Base-by-base conservation (phyloP, 1,140 invertebrate species). In the Trichoplusia ni region DNA sequence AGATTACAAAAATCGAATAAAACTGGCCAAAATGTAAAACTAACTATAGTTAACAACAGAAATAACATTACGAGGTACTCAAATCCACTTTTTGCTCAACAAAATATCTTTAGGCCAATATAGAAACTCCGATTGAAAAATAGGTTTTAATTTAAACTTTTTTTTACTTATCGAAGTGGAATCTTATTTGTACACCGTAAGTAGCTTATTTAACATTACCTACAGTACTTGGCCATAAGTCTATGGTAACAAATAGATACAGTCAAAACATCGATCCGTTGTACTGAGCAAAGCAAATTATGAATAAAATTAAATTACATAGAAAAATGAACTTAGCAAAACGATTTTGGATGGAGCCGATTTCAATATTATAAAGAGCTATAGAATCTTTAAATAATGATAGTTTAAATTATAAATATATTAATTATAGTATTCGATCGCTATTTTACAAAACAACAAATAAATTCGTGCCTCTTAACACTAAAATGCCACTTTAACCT, bases 381-480 rank as follows among this genome's bases (percentile, higher is more conserved):
- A 67, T 60, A 73, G 40, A 62, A 64, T 49, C 13, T 21, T 21
- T 64, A 77, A 73, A 79, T 69, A 73, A 75, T 73, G 65, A 58
- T 67, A 74, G 6, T 60, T 77, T 77, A 47, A 75, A 79, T 77
- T 65, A 81, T 73, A 82, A 81, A 85, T 87, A 89, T 81, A 84
- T 84, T 84, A 86, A 65, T 79, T 71, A 82, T 77, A 25, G 54
- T 86, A 82, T 77, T 86, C 86, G 73, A 70, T 76, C 77, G 77
- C 77, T 86, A 85, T 79, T 77, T 78, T 82, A 84, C 78, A 90
- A 88, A 88, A 79, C 79, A 90, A 88, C 84, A 89, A 89, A 88
- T 89, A 89, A 89, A 89, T 89, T 89, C 86, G 86, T 89, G 86
- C 86, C 77, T 75, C 80, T 86, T 89, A 89, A 62, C 47, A 46